phyloP scores from a whole-genome alignment of 2,113 vertebrate species.

The Pygoscelis adeliae region DNA sequence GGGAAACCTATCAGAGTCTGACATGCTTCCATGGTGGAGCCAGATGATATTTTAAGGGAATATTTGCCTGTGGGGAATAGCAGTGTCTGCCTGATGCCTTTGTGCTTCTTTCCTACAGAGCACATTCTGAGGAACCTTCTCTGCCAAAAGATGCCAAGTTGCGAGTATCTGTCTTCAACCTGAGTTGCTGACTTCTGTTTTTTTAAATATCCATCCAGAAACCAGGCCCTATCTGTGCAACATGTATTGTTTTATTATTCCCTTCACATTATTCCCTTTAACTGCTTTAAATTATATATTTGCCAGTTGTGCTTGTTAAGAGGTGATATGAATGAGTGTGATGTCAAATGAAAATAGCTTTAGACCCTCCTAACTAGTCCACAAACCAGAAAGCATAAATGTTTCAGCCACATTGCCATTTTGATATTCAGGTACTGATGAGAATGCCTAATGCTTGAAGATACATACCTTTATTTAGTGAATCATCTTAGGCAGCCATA shows the following conservation, averaged over 20 bases:
- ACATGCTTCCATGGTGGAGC: background rate
- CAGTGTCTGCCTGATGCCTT: background rate
- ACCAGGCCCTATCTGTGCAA: background rate
- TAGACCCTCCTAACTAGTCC: background rate
- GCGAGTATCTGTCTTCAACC: background rate
- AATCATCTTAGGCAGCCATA: background rate
- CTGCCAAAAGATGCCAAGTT: background rate
- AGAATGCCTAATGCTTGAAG: background rate
- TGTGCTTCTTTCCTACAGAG: background rate
- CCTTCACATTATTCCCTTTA: background rate
- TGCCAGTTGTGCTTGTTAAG: background rate
- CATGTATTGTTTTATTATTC: background rate
- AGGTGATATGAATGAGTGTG: background rate
- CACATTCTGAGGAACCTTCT: background rate
- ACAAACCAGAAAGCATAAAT: background rate
- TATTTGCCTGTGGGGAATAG: background rate
- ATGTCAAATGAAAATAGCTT: background rate
- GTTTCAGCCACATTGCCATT: background rate
- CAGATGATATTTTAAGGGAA: background rate
- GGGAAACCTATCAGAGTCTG: background rate
- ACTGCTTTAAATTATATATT: background rate
- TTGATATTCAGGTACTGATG: background rate
- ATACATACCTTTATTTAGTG: background rate
- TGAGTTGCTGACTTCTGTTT: background rate
- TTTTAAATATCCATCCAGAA: background rate